Evolutionary conservation across 1,140 invertebrate species (phyloP), one percentile per base, ranked within the genome.

Genomic region (Bombus fervidus): DNA sequence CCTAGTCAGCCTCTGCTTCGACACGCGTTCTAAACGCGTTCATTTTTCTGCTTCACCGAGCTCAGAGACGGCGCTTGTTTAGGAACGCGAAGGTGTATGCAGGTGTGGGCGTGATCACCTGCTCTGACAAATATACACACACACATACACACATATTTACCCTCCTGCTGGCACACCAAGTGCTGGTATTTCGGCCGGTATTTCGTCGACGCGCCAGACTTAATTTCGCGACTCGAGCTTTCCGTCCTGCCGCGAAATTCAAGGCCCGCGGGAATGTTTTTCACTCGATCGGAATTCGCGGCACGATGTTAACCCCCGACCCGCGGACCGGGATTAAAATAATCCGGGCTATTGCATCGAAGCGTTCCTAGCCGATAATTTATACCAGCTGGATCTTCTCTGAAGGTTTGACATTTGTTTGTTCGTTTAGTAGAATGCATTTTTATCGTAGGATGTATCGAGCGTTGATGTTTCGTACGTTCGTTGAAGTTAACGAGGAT

Each of bases 51-150:
- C 37, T 22, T 43, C 39, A 31, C 25, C 71, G 71, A 12, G 71
- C 12, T 18, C 15, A 59, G 4, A 71, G 22, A 39, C 75, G 57
- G 62, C 57, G 9, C 37, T 77, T 69, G 59, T 78, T 83, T 75
- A 53, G 39, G 82, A 53, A 71, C n/a, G 74, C 25, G 66, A 83
- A 59, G 53, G 66, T 72, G 72, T 72, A 72, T 47, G 87, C 91
- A 90, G 89, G 90, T 92, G 93, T 94, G 89, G 92, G 91, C 91
- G 91, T 91, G 91, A 92, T 93, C 92, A 94, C 92, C 92, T 94
- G 93, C 90, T 91, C 90, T 73, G 85, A 43, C 41, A 75, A 91
- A 92, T 82, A 83, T 82, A 31, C 62, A 2, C 62, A 59, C 62
- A 59, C 25, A 59, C 57, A 28, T 9, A 12, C 25, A 28, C 59